These are phyloP conservation scores for Lymantria dispar DNA, from an alignment of 2,888 invertebrate genomes.

Conservation along the genomic window DNA sequence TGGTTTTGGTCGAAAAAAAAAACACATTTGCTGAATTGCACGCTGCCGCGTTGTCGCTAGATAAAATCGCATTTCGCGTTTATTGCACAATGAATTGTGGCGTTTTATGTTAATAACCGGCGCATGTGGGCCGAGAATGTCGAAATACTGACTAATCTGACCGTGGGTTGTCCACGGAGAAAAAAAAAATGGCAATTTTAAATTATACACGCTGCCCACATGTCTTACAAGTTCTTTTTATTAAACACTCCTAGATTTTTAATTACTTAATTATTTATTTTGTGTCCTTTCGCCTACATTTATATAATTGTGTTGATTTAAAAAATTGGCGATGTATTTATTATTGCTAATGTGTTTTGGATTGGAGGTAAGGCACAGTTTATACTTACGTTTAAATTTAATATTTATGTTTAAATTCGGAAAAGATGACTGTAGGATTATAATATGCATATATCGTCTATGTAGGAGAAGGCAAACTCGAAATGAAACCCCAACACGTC, in stretches of 20 bases:
- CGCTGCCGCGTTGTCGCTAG: conserved; percentile 58
- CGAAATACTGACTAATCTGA: conserved; percentile 79
- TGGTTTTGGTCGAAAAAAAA: conserved; percentile 44
- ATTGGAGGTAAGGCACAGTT: too few relatives aligned
- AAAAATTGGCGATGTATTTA: neutral
- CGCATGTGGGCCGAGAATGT: conserved; percentile 71
- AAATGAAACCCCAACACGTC: too few relatives aligned
- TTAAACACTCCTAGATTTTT: conserved; percentile 65
- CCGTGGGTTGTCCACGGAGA: conserved; percentile 73
- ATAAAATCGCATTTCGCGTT: conserved; percentile 76
- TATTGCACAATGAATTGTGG: conserved; percentile 78
- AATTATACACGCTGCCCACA: conserved; percentile 79
- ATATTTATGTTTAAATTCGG: too few relatives aligned
- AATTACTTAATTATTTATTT: conserved; percentile 76
- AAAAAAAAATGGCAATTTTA: conserved; percentile 81
- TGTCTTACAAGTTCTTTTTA: conserved; percentile 57
- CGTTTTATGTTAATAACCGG: conserved; percentile 77
- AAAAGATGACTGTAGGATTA: too few relatives aligned
- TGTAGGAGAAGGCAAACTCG: too few relatives aligned
- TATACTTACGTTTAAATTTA: too few relatives aligned
- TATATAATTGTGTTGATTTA: conserved; percentile 23
- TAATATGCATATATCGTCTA: too few relatives aligned
- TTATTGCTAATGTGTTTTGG: neutral
- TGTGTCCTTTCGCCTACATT: conserved; percentile 55
- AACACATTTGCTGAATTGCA: conserved; percentile 44